These are phyloP conservation scores for Tridacna crocea DNA, from an alignment of 2,888 invertebrate genomes.

Conservation along the genomic window DNA sequence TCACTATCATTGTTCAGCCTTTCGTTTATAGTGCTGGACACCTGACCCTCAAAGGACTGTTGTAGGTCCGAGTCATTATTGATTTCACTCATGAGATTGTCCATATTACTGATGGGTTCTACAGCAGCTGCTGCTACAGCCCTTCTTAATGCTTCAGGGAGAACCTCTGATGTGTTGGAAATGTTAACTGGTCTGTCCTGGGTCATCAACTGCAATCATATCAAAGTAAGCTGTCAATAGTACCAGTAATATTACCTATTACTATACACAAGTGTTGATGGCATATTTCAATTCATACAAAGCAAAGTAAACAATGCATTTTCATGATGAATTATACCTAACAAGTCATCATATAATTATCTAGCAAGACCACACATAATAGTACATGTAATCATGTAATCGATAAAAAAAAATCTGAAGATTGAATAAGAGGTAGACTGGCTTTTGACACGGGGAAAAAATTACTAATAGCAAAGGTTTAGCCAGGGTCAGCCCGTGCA, in stretches of 20 bases:
- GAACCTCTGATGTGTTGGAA: slow-evolving; percentile 72
- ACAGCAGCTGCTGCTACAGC: slow-evolving; percentile 86
- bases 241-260: neutral
- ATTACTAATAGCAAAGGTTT: no score
- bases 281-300: no score
- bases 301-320: no score
- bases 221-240: neutral
- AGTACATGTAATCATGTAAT: no score
- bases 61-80: slow-evolving; percentile 86
- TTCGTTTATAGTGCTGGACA: slow-evolving; percentile 85
- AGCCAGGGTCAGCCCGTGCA: no score
- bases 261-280: no score
- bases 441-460: no score
- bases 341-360: no score
- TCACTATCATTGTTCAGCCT: slow-evolving; percentile 85
- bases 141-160: slow-evolving; percentile 83
- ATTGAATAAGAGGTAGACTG: no score
- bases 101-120: slow-evolving; percentile 84
- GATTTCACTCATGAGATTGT: slow-evolving; percentile 85
- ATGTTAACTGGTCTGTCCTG: slow-evolving; percentile 73
- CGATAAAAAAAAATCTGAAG: no score
- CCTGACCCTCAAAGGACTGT: slow-evolving; percentile 86
- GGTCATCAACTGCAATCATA: slow-evolving; percentile 79
- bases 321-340: no score
- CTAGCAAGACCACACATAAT: no score